Conservation (phyloP, 2,797 vertebrate species). For the Artibeus lituratus region DNA sequence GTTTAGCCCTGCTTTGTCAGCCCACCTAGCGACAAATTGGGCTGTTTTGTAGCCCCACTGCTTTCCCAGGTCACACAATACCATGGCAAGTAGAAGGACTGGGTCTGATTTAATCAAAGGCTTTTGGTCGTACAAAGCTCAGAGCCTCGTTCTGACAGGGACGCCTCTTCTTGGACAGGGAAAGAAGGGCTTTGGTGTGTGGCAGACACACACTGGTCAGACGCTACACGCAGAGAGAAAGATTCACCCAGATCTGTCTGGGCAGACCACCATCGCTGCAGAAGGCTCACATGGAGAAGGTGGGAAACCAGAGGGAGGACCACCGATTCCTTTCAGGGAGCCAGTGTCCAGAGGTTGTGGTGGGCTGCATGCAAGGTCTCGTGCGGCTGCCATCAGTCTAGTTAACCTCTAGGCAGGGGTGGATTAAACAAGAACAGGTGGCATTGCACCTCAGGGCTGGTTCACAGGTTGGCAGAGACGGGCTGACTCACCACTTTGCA, state of each 20-base stretch:
- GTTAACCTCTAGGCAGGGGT: not conserved
- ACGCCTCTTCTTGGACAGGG: conserved; percentile 64
- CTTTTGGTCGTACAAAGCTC: conserved; percentile 72
- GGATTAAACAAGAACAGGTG: not conserved
- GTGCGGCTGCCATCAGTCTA: accelerated
- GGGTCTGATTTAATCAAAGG: conserved; percentile 74
- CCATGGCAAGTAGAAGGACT: conserved; percentile 80
- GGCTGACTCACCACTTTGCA: not conserved
- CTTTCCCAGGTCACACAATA: conserved; percentile 72
- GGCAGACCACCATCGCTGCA: not conserved
- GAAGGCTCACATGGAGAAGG: not conserved
- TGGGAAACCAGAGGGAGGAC: not conserved
- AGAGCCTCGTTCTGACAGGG: conserved; percentile 57
- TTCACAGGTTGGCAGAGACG: not conserved
- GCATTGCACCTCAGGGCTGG: not conserved
- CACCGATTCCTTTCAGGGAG: not conserved
- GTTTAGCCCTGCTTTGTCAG: conserved; percentile 70
- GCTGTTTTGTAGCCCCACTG: conserved; percentile 62
- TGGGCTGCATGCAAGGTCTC: not conserved
- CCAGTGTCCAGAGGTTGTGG: not conserved
- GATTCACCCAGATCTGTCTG: conserved; percentile 36
- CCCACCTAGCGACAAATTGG: conserved; percentile 68
- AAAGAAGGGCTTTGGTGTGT: conserved; percentile 46
- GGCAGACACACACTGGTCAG: conserved; percentile 19
- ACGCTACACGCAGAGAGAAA: conserved; percentile 42